These are phyloP conservation scores for Acleris emargana DNA, from an alignment of 2,888 invertebrate genomes.

Conservation along the genomic window DNA sequence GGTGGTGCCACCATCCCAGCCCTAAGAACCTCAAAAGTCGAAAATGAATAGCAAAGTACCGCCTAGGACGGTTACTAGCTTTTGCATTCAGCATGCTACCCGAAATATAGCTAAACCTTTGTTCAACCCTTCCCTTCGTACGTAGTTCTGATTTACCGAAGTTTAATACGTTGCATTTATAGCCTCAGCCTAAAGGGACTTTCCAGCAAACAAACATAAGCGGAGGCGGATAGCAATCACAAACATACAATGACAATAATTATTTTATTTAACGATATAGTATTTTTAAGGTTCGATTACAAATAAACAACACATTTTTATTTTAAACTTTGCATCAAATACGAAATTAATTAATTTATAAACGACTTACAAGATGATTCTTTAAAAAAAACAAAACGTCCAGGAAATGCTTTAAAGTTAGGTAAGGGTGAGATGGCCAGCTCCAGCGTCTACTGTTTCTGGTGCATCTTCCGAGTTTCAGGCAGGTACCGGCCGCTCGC, in stretches of 20 bases:
- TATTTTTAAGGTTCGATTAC: neutral
- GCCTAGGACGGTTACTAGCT: constrained; percentile 51
- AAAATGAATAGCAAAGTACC: constrained; percentile 69
- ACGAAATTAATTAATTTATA: too few relatives aligned
- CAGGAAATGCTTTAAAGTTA: too few relatives aligned
- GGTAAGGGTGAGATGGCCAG: too few relatives aligned
- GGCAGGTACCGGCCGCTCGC: too few relatives aligned
- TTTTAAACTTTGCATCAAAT: too few relatives aligned
- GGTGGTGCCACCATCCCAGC: constrained; percentile 78
- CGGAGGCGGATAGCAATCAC: constrained; percentile 2
- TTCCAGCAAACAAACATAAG: constrained; percentile 1
- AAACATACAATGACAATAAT: neutral
- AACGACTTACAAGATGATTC: too few relatives aligned
- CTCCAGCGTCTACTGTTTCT: too few relatives aligned
- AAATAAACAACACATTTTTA: too few relatives aligned
- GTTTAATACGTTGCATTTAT: constrained; percentile 26
- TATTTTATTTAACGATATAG: neutral
- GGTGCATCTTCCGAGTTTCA: too few relatives aligned
- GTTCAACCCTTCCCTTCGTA: too few relatives aligned
- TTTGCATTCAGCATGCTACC: constrained; percentile 27
- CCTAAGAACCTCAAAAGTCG: constrained; percentile 67
- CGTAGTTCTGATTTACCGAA: constrained; percentile 28
- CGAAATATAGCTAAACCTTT: neutral
- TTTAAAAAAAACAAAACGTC: too few relatives aligned
- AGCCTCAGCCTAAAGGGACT: constrained; percentile 7